Conservation (phyloP, 2,888 invertebrate genomes). For the Seladonia tumulorum region DNA sequence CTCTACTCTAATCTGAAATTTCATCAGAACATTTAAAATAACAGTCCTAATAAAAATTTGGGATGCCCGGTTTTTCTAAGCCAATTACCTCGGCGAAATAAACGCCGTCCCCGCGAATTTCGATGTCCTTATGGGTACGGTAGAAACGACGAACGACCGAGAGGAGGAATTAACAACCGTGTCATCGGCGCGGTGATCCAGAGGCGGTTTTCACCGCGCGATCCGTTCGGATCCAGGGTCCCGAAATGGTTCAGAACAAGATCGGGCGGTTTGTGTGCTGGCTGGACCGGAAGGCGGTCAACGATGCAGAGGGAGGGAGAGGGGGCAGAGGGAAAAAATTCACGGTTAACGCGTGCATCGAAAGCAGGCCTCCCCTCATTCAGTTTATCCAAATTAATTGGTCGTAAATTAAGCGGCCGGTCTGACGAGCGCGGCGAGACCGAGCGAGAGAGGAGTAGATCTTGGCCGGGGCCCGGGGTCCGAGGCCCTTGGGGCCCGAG, state of each 20-base stretch:
- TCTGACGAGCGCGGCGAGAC: conserved; percentile 72
- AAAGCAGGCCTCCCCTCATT: conserved; percentile 78
- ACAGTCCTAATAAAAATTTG: too few species aligned
- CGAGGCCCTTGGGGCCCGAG: background rate
- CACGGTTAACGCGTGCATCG: conserved; percentile 83
- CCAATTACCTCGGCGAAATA: too few species aligned
- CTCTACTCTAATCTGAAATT: too few species aligned
- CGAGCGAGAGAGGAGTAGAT: conserved; percentile 52
- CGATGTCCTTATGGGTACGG: background rate
- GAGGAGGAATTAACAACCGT: conserved; percentile 31
- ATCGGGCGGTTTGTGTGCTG: background rate
- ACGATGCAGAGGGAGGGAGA: background rate
- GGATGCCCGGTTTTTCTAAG: too few species aligned
- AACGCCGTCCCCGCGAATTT: too few species aligned
- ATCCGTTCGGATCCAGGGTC: conserved; percentile 11
- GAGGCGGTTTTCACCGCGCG: conserved; percentile 27
- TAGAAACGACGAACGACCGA: background rate
- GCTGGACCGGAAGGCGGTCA: conserved; percentile 47
- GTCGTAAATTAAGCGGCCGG: conserved; percentile 83
- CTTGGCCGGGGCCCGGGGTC: conserved; percentile 33
- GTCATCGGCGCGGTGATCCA: conserved; percentile 32
- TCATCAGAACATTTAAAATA: too few species aligned
- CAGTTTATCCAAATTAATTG: conserved; percentile 85
- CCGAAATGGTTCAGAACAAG: conserved; percentile 24
- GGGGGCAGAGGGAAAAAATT: conserved; percentile 73